phyloP scores from a whole-genome alignment of 2,797 vertebrate genomes.

The Tapirus indicus region DNA sequence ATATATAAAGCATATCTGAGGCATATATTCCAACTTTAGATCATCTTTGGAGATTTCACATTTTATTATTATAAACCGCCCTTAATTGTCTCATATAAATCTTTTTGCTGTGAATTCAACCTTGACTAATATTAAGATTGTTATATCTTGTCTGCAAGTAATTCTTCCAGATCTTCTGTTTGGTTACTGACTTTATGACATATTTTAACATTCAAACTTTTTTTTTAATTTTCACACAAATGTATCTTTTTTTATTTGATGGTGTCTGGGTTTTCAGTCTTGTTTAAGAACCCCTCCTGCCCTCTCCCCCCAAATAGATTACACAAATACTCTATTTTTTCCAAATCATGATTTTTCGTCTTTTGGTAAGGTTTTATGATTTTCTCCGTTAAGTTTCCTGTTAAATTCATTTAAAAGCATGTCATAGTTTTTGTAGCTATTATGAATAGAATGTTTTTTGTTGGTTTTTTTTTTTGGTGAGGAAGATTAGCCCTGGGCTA shows the following conservation, averaged over 20 bases:
- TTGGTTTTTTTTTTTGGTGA: too few species aligned
- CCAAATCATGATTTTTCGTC: not conserved
- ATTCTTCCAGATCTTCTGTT: not conserved
- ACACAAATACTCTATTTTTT: not conserved
- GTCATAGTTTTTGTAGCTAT: not conserved
- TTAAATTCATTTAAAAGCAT: not conserved
- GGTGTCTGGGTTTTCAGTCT: not conserved
- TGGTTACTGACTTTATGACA: not conserved
- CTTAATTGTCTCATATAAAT: not conserved
- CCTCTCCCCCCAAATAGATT: not conserved
- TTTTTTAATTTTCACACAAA: not conserved
- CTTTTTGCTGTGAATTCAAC: not conserved
- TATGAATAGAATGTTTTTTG: not conserved
- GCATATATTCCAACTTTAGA: not conserved
- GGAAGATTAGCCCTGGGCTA: too few species aligned
- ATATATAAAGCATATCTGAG: not conserved
- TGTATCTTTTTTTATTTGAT: too few species aligned
- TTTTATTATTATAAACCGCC: not conserved
- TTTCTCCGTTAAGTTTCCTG: not conserved
- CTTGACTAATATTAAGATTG: not conserved
- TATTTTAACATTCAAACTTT: not conserved
- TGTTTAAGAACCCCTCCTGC: not conserved
- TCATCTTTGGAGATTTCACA: not conserved
- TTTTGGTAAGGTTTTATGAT: not conserved
- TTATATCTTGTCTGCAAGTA: not conserved